Evolutionary conservation across 2,888 invertebrate species (phyloP).

Genomic region (Ophonus ardosiacus): DNA sequence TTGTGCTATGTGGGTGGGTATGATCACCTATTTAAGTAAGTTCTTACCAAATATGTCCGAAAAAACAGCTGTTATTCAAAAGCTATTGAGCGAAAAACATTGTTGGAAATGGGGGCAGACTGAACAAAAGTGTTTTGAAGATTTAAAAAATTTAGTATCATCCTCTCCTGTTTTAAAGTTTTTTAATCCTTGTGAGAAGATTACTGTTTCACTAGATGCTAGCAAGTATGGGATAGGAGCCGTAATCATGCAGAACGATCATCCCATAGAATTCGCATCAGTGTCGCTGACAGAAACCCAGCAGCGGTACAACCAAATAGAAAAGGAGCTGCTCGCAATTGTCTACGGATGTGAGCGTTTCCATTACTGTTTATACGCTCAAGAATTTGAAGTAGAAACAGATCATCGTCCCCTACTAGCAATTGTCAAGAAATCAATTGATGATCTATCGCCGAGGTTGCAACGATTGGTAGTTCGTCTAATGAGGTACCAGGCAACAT

Average conservation of each 20-base stretch:
- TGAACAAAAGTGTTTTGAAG: conserved; percentile 25
- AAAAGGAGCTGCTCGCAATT: conserved; percentile 69
- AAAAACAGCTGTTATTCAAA: conserved; percentile 30
- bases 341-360: conserved; percentile 68
- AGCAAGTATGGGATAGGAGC: conserved; percentile 66
- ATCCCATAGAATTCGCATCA: too few species aligned
- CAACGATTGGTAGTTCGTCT: conserved; percentile 66
- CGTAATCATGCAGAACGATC: conserved; percentile 61
- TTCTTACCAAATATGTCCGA: conserved; percentile 33
- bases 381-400: conserved; percentile 64
- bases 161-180: conserved; percentile 40
- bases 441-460: conserved; percentile 66
- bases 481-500: conserved; percentile 63
- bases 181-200: conserved; percentile 61
- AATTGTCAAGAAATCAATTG: conserved; percentile 66
- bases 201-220: conserved; percentile 65
- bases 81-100: conserved; percentile 27
- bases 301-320: conserved; percentile 67
- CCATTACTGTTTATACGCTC: conserved; percentile 64
- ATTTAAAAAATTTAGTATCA: conserved; percentile 27
- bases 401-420: conserved; percentile 67
- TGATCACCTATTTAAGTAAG: conserved; percentile 13
- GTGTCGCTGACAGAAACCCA: too few species aligned
- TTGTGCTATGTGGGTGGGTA: too few species aligned
- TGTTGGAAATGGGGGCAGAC: background rate